These are phyloP conservation scores for Salminus brasiliensis DNA, from an alignment of 2,113 vertebrate genomes.

Conservation along the genomic window DNA sequence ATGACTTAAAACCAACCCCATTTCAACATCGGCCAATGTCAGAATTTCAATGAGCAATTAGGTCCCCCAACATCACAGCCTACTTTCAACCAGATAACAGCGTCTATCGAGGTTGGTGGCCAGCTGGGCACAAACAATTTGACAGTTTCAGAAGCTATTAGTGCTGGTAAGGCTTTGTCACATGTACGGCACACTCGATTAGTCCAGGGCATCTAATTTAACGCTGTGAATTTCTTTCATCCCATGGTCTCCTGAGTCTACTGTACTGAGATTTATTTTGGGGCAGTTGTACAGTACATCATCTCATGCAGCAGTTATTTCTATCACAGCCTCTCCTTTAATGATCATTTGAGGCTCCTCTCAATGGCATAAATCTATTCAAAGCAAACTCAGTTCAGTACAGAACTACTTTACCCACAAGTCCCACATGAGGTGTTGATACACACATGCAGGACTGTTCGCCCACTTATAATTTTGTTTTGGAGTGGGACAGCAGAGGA, in stretches of 20 bases:
- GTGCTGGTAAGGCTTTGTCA: background rate
- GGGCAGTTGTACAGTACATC: too few relatives aligned
- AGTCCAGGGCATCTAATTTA: background rate
- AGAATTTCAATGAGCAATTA: too few relatives aligned
- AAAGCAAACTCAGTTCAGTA: background rate
- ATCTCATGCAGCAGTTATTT: background rate
- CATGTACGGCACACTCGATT: background rate
- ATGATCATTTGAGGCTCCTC: background rate
- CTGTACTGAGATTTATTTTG: background rate
- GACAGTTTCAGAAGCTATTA: background rate
- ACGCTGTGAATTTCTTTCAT: background rate
- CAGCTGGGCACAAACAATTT: background rate
- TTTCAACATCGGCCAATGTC: too few relatives aligned
- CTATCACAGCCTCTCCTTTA: background rate
- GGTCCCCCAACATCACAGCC: too few relatives aligned
- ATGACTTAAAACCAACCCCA: too few relatives aligned
- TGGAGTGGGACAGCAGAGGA: background rate
- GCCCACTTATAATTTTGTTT: conserved; percentile 16
- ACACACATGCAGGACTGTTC: background rate
- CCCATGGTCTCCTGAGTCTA: background rate
- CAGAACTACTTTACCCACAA: background rate
- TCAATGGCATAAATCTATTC: background rate
- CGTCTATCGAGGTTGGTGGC: too few relatives aligned
- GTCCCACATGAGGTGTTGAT: background rate
- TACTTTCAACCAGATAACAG: too few relatives aligned